phyloP scores from a whole-genome alignment of 2,797 vertebrate genomes.

The Vespertilio murinus region DNA sequence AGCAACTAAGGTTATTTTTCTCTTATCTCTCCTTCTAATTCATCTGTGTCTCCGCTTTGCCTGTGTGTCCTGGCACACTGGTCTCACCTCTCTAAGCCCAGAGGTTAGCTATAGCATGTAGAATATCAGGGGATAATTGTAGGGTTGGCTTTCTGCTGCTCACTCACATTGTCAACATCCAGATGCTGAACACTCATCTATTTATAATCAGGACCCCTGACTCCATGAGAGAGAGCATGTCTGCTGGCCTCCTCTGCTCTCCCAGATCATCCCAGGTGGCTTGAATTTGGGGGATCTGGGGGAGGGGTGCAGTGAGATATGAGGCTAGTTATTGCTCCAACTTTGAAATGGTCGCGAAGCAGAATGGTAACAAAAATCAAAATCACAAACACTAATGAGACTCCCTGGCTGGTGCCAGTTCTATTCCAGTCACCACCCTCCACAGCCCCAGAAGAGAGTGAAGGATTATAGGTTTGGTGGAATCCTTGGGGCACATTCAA shows the following conservation, averaged over 20 bases:
- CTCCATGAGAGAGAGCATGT: neutral
- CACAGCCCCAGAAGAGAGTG: conserved; percentile 72
- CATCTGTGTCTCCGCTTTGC: neutral
- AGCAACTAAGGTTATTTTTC: neutral
- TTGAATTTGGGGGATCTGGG: neutral
- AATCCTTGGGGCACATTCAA: conserved; percentile 80
- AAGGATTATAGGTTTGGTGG: conserved; percentile 82
- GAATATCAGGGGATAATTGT: neutral
- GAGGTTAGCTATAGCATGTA: too few species aligned
- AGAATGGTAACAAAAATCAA: conserved; percentile 48
- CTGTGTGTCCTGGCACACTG: neutral
- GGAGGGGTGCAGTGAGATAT: neutral
- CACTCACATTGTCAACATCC: neutral
- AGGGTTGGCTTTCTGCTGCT: neutral
- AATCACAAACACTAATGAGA: conserved; percentile 66
- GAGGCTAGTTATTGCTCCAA: neutral
- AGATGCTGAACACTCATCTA: neutral
- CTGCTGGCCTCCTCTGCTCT: neutral
- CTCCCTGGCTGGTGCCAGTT: conserved; percentile 31
- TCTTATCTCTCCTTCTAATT: neutral
- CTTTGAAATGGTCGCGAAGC: conserved; percentile 36
- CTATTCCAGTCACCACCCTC: conserved; percentile 48
- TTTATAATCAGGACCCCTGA: neutral
- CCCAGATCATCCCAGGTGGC: conserved; percentile 44
- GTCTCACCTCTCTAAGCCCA: neutral